Conservation (phyloP, 1,140 invertebrate species). For the Camponotus floridanus region DNA sequence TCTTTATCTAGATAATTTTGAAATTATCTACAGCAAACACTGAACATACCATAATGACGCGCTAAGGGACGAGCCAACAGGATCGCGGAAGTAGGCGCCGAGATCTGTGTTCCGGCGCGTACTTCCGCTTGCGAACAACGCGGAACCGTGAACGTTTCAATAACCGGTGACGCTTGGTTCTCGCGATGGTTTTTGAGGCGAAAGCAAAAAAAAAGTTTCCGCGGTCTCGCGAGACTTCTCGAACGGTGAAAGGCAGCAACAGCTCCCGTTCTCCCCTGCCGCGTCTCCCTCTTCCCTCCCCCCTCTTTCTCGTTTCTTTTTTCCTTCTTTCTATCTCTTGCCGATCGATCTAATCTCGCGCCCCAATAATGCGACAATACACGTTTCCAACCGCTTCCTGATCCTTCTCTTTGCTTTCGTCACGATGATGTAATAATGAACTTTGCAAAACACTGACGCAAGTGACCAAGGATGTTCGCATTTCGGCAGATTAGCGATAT, state of each 20-base stretch:
- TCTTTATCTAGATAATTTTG: no score
- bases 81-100: constrained; percentile 2
- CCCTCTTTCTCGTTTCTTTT: not conserved
- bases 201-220: constrained; percentile 61
- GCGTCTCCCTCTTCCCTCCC: not conserved
- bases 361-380: constrained; percentile 28
- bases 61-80: constrained; percentile 13
- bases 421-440: constrained; percentile 5
- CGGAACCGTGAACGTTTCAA: constrained; percentile 32
- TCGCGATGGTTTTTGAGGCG: constrained; percentile 36
- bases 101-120: constrained; percentile 24
- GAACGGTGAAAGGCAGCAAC: constrained; percentile 54
- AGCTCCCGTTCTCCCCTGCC: not conserved
- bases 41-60: not conserved
- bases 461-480: not conserved
- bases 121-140: constrained; percentile 44
- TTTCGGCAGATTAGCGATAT: not conserved
- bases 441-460: constrained; percentile 24
- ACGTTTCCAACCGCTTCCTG: constrained; percentile 31
- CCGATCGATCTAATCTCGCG: constrained; percentile 55
- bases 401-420: constrained; percentile 4
- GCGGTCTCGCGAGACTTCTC: constrained; percentile 59
- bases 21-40: no score
- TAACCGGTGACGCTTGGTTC: not conserved
- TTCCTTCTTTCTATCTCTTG: constrained; percentile 21